Evolutionary conservation across 2,113 vertebrate genomes (phyloP).

Genomic region (Nothoprocta pentlandii): DNA sequence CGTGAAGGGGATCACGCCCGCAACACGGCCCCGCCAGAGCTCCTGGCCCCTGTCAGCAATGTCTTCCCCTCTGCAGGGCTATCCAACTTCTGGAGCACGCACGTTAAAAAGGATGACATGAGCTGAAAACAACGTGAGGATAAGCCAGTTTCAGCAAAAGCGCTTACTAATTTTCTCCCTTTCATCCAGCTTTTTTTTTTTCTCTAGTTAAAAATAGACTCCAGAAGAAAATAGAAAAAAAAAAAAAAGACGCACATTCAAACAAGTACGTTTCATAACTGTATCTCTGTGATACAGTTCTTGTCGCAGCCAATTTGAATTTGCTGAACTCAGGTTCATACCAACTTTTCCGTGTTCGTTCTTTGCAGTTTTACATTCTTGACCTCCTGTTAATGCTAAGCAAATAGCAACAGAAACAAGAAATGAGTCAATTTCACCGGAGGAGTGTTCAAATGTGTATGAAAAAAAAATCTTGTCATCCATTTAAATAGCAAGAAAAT

Average conservation of each 20-base stretch:
- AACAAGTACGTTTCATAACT: constrained; percentile 43
- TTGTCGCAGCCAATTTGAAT: constrained; percentile 15
- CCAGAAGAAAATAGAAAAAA: not conserved
- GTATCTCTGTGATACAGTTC: constrained; percentile 26
- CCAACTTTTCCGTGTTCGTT: not conserved
- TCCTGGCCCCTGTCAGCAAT: not conserved
- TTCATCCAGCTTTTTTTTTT: not conserved
- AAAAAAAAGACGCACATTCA: not conserved
- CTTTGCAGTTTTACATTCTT: not conserved
- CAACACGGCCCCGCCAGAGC: not conserved
- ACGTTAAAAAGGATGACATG: not conserved
- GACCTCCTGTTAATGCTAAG: not conserved
- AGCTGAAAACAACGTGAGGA: not conserved
- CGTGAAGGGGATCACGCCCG: too few species aligned
- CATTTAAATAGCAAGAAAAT: not conserved
- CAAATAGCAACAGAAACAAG: constrained; percentile 17
- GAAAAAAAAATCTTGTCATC: not conserved
- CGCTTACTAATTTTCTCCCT: not conserved
- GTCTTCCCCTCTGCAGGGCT: not conserved
- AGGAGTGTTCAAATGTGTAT: not conserved
- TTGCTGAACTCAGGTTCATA: constrained; percentile 17
- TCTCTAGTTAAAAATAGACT: constrained; percentile 9
- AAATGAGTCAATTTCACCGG: not conserved
- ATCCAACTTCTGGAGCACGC: not conserved
- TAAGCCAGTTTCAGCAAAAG: not conserved